Evolutionary conservation across 2,888 invertebrate genomes (phyloP).

Genomic region (Nomada fucata): DNA sequence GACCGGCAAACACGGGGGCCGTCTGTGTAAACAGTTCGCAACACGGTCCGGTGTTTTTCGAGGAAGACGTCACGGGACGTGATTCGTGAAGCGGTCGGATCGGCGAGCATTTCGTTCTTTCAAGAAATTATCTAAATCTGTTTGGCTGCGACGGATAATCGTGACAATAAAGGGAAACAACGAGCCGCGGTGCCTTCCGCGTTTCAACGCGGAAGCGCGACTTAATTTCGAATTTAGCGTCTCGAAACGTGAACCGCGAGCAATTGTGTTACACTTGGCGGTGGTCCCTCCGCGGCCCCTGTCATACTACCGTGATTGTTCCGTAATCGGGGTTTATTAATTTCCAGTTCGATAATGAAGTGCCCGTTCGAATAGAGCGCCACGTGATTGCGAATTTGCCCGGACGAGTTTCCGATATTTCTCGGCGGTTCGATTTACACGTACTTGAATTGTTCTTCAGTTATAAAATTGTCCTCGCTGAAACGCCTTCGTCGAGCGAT

Average conservation of each 20-base stretch:
- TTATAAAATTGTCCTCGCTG: conserved; percentile 3
- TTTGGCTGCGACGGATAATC: neutral
- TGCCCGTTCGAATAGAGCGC: neutral
- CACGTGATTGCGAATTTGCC: conserved; percentile 12
- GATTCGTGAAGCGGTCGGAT: conserved; percentile 22
- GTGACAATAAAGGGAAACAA: neutral
- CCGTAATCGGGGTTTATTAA: neutral
- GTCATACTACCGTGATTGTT: neutral
- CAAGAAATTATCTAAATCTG: neutral
- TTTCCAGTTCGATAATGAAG: neutral
- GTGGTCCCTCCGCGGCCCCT: neutral
- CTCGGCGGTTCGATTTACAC: conserved; percentile 9
- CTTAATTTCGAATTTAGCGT: neutral
- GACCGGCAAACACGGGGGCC: conserved; percentile 14
- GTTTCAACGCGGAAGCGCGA: too few species aligned
- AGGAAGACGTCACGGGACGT: conserved; percentile 3
- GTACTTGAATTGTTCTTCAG: conserved; percentile 16
- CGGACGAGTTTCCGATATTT: neutral
- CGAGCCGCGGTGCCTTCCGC: neutral
- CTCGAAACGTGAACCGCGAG: neutral
- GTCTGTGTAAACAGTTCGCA: conserved; percentile 53
- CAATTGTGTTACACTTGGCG: neutral
- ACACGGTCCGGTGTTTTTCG: conserved; percentile 3
- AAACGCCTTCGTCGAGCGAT: neutral
- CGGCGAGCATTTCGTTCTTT: neutral